Evolutionary conservation across 2,888 invertebrate genomes (phyloP), one percentile per base, ranked within the genome.

Genomic region (Oligia strigilis): DNA sequence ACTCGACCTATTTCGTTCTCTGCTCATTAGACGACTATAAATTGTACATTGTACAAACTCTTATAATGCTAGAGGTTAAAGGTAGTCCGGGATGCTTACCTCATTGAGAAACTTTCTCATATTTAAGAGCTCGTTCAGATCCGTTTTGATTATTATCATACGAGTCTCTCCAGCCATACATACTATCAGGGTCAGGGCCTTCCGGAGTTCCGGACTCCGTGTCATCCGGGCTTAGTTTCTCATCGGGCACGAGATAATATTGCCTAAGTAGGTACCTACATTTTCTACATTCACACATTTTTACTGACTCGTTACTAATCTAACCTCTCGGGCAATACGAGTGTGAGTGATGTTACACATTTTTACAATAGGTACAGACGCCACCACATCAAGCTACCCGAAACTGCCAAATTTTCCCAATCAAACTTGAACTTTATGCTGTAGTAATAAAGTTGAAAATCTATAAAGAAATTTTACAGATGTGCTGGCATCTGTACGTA

Each of bases 61-160:
- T 29, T 29, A 29, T 29, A 29, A 29, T 29, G 29, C 29, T 29
- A 29, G 29, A 29, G 17, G n/a, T 11, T 70, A 23, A 14, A 17
- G 9, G 23, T 36, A 36, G 46, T 29, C 36, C 49, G 1, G 29
- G 8, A 2, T 72, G 23, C 2, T 17, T 6, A 72, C 14, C 0
- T 72, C 36, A 49, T 17, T 9, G 23, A 73, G 11, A 73, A 73
- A n/a, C 36, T 36, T 23, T 49, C 17, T 17, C 49, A 9, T 36
- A 23, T 36, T 46, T 5, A 17, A 73, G 46, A 36, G 23, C 36
- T 49, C 36, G 17, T 36, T 49, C 23, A 74, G 17, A 23, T 73
- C 46, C 74, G 46, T n/a, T 74, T 49, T 4, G 40, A 74, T n/a
- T 49, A 74, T 40, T 49, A 49, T 58, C 40, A 52, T 43, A 55